These are phyloP conservation scores for Okapia johnstoni DNA, from an alignment of 2,113 vertebrate species.

Conservation along the genomic window DNA sequence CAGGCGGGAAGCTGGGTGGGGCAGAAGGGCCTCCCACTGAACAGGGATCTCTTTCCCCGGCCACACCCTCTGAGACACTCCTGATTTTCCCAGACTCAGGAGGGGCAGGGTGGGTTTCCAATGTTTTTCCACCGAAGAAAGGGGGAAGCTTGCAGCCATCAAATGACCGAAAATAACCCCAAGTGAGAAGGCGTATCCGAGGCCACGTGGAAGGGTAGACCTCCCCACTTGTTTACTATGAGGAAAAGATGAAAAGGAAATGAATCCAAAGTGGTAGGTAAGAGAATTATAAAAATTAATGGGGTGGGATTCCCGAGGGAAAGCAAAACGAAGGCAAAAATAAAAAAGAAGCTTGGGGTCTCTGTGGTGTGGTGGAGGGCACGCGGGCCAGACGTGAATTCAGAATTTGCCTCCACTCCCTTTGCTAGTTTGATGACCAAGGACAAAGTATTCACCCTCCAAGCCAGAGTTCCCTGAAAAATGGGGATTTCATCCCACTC, in stretches of 20 bases:
- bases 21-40: neutral
- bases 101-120: constrained; percentile 54
- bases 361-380: neutral
- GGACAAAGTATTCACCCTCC: neutral
- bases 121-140: neutral
- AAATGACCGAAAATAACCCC: constrained; percentile 68
- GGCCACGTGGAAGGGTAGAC: constrained; percentile 34
- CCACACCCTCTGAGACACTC: constrained; percentile 64
- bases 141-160: constrained; percentile 43
- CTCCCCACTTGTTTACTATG: neutral
- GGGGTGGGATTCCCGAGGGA: neutral
- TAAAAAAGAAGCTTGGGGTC: neutral
- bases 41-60: neutral
- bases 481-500: neutral
- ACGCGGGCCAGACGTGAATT: neutral
- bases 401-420: neutral
- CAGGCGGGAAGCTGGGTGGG: constrained; percentile 30
- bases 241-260: neutral
- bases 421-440: fast-evolving
- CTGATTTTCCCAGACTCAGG: constrained; percentile 54
- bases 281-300: neutral
- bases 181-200: constrained; percentile 55
- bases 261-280: neutral
- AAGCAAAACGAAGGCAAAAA: neutral
- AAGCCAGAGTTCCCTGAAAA: neutral